A percentile compares a stretch with the other conserved stretches of the same genome.
These are phyloP conservation scores for Hypomesus transpacificus DNA, from an alignment of 2,113 vertebrate species.

Conservation along the genomic window DNA sequence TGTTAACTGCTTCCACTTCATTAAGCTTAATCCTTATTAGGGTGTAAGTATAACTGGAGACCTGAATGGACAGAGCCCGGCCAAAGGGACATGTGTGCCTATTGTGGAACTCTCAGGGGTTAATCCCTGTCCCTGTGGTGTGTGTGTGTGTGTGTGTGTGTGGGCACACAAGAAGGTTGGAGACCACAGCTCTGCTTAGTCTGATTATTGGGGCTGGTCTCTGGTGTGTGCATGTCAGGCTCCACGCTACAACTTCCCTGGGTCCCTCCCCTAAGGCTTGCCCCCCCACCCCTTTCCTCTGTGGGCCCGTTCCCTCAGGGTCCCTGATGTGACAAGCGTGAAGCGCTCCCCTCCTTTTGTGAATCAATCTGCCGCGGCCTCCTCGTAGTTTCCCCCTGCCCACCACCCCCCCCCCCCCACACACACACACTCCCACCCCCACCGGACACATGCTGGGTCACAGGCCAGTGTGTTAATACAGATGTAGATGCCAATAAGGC, in stretches of 20 bases:
- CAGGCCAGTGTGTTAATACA: constrained; percentile 61
- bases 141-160: background rate
- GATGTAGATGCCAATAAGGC: constrained; percentile 74
- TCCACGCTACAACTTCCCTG: constrained; percentile 3
- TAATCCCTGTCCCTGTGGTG: constrained; percentile 79
- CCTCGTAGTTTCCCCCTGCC: constrained; percentile 21
- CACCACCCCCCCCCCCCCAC: constrained; percentile 33
- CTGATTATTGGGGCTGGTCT: constrained; percentile 34
- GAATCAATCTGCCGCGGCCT: constrained; percentile 60
- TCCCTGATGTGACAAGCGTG: constrained; percentile 61
- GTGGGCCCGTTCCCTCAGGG: constrained; percentile 37
- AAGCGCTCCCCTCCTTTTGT: constrained; percentile 67
- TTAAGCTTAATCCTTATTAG: constrained; percentile 95
- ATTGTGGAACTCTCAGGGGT: constrained; percentile 78
- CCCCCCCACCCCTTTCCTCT: too few species aligned
- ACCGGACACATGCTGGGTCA: constrained; percentile 46
- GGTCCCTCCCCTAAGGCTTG: constrained; percentile 40
- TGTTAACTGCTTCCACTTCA: constrained; percentile 99
- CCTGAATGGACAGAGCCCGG: constrained; percentile 79
- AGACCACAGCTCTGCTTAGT: constrained; percentile 15
- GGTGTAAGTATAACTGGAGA: constrained; percentile 77
- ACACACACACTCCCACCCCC: constrained; percentile 29
- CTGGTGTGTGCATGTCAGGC: constrained; percentile 27
- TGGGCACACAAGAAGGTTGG: constrained; percentile 35
- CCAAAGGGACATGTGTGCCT: constrained; percentile 84